Evolutionary conservation across 2,797 vertebrate species (phyloP), one percentile per base, ranked within the genome.

Genomic region (Aldrovandia affinis): DNA sequence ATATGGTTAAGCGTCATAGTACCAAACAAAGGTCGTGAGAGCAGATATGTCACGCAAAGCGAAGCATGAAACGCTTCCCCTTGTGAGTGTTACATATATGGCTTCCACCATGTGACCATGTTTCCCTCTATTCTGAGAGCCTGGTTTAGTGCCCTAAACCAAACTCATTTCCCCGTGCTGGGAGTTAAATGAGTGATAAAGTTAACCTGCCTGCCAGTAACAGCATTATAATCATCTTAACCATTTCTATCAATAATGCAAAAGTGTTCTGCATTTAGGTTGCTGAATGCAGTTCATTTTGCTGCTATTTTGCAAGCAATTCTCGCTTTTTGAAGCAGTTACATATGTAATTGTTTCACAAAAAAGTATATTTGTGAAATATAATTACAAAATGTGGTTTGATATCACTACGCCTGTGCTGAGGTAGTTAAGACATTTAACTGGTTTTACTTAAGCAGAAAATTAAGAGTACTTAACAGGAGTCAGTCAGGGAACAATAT

Each of bases 91-190:
- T 80, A 65, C 20, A 81, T 4, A 14, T 8, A 12, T 25, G 12
- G 59, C 85, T 82, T 83, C 78, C n/a, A 61, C 80, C 47, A 70
- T 88, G 80, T 84, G 89, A 94, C 93, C 94, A 94, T 95, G 92
- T 94, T 94, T 94, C 79, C 78, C 83, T 81, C 83, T 84, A 73
- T 90, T 92, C 93, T 93, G 92, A 90, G 89, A 87, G 93, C 94
- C 93, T 94, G 93, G 94, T 96, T 95, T 94, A 91, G 86, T 91
- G 87, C 87, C 79, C 81, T 92, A 95, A 96, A 95, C 94, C 92
- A 82, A 92, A 94, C 94, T 95, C 95, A 95, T 96, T 95, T 90
- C 87, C 89, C 92, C 90, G 85, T 81, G 20, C 44, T 89, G 85
- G 93, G 92, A 90, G 85, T 87, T 33, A 87, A 93, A 95, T 96